A percentile compares a stretch with the other conserved stretches of the same genome.
These are phyloP conservation scores for Cryptus viduatorius DNA, from an alignment of 2,888 invertebrate species.

Conservation along the genomic window DNA sequence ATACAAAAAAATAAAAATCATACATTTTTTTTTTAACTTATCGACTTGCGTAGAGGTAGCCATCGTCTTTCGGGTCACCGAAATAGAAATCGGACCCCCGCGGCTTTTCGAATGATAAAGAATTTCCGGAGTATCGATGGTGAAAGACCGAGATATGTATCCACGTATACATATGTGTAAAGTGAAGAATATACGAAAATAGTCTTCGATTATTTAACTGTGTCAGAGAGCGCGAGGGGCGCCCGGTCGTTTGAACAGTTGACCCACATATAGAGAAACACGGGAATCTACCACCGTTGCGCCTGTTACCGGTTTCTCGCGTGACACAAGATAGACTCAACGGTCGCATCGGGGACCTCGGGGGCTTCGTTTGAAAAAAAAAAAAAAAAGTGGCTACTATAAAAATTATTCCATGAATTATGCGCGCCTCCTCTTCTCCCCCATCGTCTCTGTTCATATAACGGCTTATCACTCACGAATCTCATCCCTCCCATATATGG, in stretches of 20 bases:
- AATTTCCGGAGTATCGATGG: conserved; percentile 15
- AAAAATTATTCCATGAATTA: conserved; percentile 69
- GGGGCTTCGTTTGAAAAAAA: conserved; percentile 45
- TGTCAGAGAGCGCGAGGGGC: conserved; percentile 26
- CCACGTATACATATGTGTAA: not conserved
- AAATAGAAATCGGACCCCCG: not conserved
- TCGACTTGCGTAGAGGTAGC: not conserved
- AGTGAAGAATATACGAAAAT: conserved; percentile 49
- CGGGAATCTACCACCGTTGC: conserved; percentile 15
- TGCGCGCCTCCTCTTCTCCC: conserved; percentile 41
- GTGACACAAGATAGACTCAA: conserved; percentile 56
- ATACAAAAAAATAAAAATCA: not conserved
- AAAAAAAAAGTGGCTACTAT: conserved; percentile 51
- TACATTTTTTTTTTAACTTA: not conserved
- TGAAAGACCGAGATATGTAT: conserved; percentile 6
- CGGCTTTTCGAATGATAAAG: not conserved
- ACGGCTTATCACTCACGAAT: conserved; percentile 56
- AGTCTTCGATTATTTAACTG: conserved; percentile 61
- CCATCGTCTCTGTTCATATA: conserved; percentile 18
- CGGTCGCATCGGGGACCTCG: conserved; percentile 44
- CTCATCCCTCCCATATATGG: conserved; percentile 51
- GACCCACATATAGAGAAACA: conserved; percentile 50
- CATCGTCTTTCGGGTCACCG: not conserved
- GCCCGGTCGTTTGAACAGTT: conserved; percentile 46
- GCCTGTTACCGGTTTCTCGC: conserved; percentile 58